Conservation (phyloP, 2,113 vertebrate genomes). For the Mungos mungo region DNA sequence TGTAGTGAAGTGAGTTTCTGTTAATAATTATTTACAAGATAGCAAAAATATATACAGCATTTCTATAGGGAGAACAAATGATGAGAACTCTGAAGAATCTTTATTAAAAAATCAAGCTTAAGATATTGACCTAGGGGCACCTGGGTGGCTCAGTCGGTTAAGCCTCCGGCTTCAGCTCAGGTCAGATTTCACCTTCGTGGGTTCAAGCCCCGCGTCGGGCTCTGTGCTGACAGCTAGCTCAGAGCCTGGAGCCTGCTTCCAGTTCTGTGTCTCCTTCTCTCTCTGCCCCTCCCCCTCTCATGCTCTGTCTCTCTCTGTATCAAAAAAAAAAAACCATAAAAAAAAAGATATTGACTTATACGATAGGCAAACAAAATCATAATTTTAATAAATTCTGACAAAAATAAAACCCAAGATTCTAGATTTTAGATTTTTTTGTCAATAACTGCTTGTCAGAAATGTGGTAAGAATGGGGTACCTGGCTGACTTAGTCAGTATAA, state of each 20-base stretch:
- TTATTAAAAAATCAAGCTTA: not conserved
- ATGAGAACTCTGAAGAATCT: not conserved
- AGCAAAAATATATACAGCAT: not conserved
- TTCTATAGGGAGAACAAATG: not conserved
- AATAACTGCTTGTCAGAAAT: not conserved
- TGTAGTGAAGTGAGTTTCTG: not conserved
- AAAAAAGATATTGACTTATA: not conserved
- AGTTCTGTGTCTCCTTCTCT: too few species aligned
- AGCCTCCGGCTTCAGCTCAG: too few species aligned
- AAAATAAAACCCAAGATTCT: not conserved
- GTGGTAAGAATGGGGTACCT: not conserved
- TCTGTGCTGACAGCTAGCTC: too few species aligned
- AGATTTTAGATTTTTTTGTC: not conserved
- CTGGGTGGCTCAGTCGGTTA: too few species aligned
- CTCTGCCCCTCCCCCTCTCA: too few species aligned
- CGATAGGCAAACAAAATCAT: not conserved
- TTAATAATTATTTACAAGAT: not conserved
- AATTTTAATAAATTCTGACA: slow-evolving; percentile 26
- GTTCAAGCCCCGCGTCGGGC: too few species aligned
- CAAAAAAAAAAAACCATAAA: too few species aligned
- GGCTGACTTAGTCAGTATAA: not conserved
- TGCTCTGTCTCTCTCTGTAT: too few species aligned
- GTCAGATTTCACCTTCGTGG: too few species aligned
- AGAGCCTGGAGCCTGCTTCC: too few species aligned
- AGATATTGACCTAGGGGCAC: not conserved